Percentiles rank a stretch among this genome's conserved stretches.
Conservation (phyloP, 2,888 invertebrate genomes). For the Dynastes hyllus region DNA sequence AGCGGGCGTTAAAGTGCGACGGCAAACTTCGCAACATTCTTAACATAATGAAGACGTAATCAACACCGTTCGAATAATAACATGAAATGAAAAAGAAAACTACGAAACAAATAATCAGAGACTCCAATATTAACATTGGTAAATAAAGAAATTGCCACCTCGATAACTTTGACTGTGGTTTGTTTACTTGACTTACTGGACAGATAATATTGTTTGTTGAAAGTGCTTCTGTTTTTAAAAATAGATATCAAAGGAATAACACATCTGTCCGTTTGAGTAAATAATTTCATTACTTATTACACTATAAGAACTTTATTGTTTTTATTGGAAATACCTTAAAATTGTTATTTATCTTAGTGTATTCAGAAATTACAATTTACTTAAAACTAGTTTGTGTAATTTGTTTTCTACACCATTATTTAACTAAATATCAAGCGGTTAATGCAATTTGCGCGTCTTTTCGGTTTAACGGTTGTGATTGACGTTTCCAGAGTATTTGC, state of each 20-base stretch:
- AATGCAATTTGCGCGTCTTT: not conserved
- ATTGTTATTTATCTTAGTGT: too few species aligned
- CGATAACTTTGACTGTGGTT: conserved; percentile 34
- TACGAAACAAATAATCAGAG: conserved; percentile 4
- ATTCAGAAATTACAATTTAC: too few species aligned
- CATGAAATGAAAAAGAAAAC: not conserved
- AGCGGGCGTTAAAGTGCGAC: not conserved
- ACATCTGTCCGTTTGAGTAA: conserved; percentile 7
- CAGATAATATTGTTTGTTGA: conserved; percentile 40
- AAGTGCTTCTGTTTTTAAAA: conserved; percentile 14
- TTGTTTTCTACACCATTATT: too few species aligned
- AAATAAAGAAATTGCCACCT: conserved; percentile 42
- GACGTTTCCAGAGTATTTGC: conserved; percentile 6
- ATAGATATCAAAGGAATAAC: conserved; percentile 29
- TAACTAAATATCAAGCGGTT: too few species aligned
- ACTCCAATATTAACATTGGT: not conserved
- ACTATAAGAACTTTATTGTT: not conserved
- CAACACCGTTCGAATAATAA: conserved; percentile 1
- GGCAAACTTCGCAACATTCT: conserved; percentile 13
- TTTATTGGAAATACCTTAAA: not conserved
- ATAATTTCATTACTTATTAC: conserved; percentile 10
- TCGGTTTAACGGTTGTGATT: not conserved
- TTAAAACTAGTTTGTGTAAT: too few species aligned
- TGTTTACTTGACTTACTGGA: conserved; percentile 32
- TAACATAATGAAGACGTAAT: not conserved